Base-by-base conservation (phyloP, 2,113 vertebrate genomes). In the Anarrhichthys ocellatus region DNA sequence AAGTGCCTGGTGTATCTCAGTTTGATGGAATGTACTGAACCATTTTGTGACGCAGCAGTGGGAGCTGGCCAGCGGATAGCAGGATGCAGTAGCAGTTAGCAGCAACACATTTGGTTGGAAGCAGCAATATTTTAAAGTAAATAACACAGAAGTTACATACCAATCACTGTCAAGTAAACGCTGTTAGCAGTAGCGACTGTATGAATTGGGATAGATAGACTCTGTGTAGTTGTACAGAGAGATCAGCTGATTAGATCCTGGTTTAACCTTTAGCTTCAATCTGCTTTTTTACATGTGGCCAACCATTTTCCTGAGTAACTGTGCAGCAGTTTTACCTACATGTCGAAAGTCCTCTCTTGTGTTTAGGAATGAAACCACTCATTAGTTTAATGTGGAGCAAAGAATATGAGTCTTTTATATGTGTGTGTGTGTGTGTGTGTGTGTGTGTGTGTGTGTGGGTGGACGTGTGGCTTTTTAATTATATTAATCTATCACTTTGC, bases 341-440 rank as follows among this genome's bases (percentile, higher is more conserved):
- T 32, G 17, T 38, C 15, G 36, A 24, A 69, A 40, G 34, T 69
- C 13, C 13, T 66, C 29, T 48, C 38, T 20, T 9, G 9, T 27
- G 15, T 18, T 64, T 14, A 52, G 63, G 27, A 78, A 66, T 85
- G n/a, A 82, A 76, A 54, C 46, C 22, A 36, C 13, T 63, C n/a
- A 71, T 58, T 36, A 62, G 40, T 75, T 38, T 70, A 62, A 18
- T 75, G 77, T 32, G 18, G 14, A 52, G 34, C 66, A 61, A 64
- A 44, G 44, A 68, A 34, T 32, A 48, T 46, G 38, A 24, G 11
- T 29, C 24, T 42, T n/a, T 56, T 42, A 36, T 29, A 34, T 70
- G 44, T 38, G 2, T 20, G 54, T 17, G 69, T 34, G 52, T 71
- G 40, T 52, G 50, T 54, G 46, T 9, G 65, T 59, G 56, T 59